These are phyloP conservation scores for Tipula confusa DNA, from an alignment of 2,888 invertebrate genomes.

Conservation along the genomic window DNA sequence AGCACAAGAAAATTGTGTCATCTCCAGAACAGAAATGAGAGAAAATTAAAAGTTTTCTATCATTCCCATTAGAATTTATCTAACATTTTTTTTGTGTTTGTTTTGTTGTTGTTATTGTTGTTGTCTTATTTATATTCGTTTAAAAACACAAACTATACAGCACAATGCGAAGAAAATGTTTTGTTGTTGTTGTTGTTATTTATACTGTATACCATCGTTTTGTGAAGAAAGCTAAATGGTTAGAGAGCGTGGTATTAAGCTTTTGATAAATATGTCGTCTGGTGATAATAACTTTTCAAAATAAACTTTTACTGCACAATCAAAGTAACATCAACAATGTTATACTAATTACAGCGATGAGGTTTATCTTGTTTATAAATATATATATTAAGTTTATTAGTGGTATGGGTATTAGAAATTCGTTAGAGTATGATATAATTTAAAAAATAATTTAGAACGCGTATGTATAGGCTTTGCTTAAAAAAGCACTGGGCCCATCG, in stretches of 20 bases:
- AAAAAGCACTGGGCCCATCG: no score
- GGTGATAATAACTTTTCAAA: not conserved
- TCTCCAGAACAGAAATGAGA: not conserved
- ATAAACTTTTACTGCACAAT: not conserved
- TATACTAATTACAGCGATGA: not conserved
- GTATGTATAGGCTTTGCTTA: no score
- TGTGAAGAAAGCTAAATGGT: not conserved
- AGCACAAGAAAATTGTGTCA: slow-evolving; percentile 12
- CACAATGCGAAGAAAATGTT: not conserved
- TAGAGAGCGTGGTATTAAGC: slow-evolving; percentile 6
- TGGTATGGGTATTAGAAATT: no score
- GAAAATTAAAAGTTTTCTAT: slow-evolving; percentile 5
- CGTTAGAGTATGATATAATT: no score
- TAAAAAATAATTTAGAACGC: no score
- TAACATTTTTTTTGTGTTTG: not conserved
- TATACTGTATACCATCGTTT: not conserved
- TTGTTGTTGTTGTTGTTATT: not conserved
- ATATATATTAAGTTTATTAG: no score
- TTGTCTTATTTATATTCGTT: not conserved
- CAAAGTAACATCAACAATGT: slow-evolving; percentile 6
- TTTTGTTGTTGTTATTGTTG: not conserved
- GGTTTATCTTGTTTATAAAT: not conserved
- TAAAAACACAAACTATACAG: not conserved
- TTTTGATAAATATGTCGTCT: slow-evolving; percentile 25
- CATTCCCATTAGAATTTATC: slow-evolving; percentile 25